A percentile compares a stretch with the other conserved stretches of the same genome.
Conservation (phyloP, 1,140 invertebrate genomes). For the Oppia nitens region DNA sequence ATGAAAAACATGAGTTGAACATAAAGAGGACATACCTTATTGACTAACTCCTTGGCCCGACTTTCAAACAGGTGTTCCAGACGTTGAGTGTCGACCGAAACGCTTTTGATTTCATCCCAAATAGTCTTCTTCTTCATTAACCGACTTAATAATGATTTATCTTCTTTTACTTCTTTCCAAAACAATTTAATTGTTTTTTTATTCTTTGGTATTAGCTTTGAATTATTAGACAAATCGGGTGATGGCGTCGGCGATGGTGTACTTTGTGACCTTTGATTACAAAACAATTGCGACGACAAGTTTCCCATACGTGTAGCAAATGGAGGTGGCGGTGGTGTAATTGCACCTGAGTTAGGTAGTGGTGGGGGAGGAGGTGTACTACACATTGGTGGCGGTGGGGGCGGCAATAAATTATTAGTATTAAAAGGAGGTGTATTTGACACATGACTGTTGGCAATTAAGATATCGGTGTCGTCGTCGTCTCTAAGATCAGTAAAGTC, state of each 20-base stretch:
- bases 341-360: slow-evolving; percentile 13
- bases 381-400: slow-evolving; percentile 10
- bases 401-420: slow-evolving; percentile 1
- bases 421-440: slow-evolving; percentile 4
- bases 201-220: slow-evolving; percentile 46
- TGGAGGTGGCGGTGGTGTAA: slow-evolving; percentile 30
- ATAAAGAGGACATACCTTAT: slow-evolving; percentile 11
- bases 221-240: slow-evolving; percentile 15
- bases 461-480: slow-evolving; percentile 40
- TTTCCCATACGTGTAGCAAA: slow-evolving; percentile 13
- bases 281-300: not conserved
- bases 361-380: slow-evolving; percentile 26
- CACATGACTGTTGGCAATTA: not conserved
- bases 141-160: slow-evolving; percentile 47
- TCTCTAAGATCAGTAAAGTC: slow-evolving; percentile 80
- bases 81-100: slow-evolving; percentile 75
- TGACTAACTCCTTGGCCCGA: slow-evolving; percentile 59
- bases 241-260: slow-evolving; percentile 11
- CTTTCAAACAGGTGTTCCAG: slow-evolving; percentile 95
- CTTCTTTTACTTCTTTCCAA: slow-evolving; percentile 77
- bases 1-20: not conserved
- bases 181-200: slow-evolving; percentile 99
- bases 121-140: slow-evolving; percentile 55
- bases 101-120: slow-evolving; percentile 78
- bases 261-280: slow-evolving; percentile 1